phyloP scores from a whole-genome alignment of 2,113 vertebrate genomes.

The Sprattus sprattus region DNA sequence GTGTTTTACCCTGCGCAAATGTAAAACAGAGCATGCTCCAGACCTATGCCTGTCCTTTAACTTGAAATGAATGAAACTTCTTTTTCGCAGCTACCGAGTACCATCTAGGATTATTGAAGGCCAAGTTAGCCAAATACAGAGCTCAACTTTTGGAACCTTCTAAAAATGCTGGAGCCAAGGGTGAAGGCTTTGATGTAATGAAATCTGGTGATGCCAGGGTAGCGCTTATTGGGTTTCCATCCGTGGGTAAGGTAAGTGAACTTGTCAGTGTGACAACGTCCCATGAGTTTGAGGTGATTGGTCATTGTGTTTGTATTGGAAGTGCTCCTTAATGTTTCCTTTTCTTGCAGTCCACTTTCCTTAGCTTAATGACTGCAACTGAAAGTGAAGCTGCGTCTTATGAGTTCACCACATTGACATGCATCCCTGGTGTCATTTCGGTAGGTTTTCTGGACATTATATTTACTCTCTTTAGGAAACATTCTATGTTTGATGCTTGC shows the following conservation, averaged over 20 bases:
- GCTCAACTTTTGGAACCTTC: conserved; percentile 92
- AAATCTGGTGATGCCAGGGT: conserved; percentile 97
- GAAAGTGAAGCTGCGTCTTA: conserved; percentile 95
- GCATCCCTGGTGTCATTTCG: conserved; percentile 97
- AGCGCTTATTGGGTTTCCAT: conserved; percentile 96
- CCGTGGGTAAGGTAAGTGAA: conserved; percentile 94
- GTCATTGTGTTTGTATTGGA: not conserved
- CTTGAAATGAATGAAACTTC: not conserved
- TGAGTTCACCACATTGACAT: conserved; percentile 96
- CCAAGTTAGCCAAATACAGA: conserved; percentile 95
- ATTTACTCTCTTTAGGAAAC: not conserved
- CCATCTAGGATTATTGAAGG: conserved; percentile 94
- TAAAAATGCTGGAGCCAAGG: conserved; percentile 88
- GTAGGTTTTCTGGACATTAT: conserved; percentile 57
- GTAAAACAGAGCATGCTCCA: not conserved
- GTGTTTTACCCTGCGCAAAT: not conserved
- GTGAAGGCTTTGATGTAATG: conserved; percentile 99
- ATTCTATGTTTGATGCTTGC: not conserved
- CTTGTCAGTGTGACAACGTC: not conserved
- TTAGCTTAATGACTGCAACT: conserved; percentile 96
- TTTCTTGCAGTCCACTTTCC: conserved; percentile 87
- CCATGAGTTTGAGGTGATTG: not conserved
- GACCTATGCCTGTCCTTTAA: not conserved
- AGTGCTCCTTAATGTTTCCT: not conserved
- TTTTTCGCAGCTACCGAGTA: conserved; percentile 88